Base-by-base conservation (phyloP, 2,113 vertebrate species). In the Cryptoleucopteryx plumbea region DNA sequence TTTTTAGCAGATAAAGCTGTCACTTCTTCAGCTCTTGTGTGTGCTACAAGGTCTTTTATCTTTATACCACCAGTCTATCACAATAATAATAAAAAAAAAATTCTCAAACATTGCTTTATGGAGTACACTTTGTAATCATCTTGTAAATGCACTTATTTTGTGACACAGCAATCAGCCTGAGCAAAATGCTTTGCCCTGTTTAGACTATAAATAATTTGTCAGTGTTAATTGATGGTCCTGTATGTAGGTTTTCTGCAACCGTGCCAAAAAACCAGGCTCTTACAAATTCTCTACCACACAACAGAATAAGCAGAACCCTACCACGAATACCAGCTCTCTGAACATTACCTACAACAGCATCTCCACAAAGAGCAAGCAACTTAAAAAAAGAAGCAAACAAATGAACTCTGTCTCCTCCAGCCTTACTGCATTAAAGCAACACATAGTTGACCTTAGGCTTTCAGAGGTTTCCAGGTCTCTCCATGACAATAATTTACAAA, bases 121-220 rank as follows among this genome's bases (percentile, higher is more conserved):
- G 55, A 89, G 53, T 62, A 92, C 16, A 78, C 31, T 88, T 89
- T 75, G 61, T 77, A 97, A 96, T 68, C 56, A 90, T 20, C 74
- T 82, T 95, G 40, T 94, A 93, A 97, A 40, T 77, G 52, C 63
- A 81, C 58, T 91, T 81, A 84, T 75, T 95, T 72, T 63, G 66
- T 81, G 47, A 91, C 88, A 74, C 29, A 83, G 55, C 59, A 75
- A 91, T 90, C 66, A 90, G 53, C 34, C 47, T 80, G 55, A 62
- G 42, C 63, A 96, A 82, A 97, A 93, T 43, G 32, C 55, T 96
- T 89, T 82, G 52, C 67, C 52, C 56, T 94, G 63, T 93, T 94
- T 66, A 95, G 50, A 58, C 63, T 93, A 80, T 89, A 93, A 96
- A 96, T 94, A 96, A 90, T 95, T 95, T 88, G 73, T 52, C 38